A percentile compares a stretch with the other conserved stretches of the same genome.
These are phyloP conservation scores for Lemur catta DNA, from an alignment of 2,797 vertebrate species.

Conservation along the genomic window DNA sequence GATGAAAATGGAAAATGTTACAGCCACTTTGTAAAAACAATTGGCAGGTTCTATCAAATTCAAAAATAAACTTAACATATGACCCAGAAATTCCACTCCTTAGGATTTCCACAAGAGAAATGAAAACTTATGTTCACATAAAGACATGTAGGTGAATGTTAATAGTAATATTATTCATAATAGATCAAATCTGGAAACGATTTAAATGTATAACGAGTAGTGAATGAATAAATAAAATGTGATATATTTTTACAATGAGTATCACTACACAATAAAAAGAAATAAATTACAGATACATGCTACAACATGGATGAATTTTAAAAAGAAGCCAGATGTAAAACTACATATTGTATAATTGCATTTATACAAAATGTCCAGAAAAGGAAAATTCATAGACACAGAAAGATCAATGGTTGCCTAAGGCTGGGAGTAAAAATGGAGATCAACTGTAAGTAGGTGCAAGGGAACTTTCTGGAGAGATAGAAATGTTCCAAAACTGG, in stretches of 20 bases:
- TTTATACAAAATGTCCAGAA: neutral
- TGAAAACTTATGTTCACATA: neutral
- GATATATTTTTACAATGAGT: neutral
- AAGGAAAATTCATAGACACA: neutral
- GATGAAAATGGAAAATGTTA: neutral
- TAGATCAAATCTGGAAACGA: neutral
- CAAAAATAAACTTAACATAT: conserved; percentile 12
- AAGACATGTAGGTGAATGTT: neutral
- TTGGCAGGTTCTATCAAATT: neutral
- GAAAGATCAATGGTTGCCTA: neutral
- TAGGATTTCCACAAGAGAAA: neutral
- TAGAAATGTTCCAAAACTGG: neutral
- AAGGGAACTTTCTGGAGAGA: neutral
- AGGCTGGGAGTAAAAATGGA: neutral
- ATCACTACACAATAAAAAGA: neutral
- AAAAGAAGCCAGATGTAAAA: neutral
- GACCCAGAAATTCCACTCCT: neutral
- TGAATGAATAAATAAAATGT: neutral
- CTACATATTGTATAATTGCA: neutral
- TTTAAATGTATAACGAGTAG: neutral
- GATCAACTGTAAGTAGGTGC: neutral
- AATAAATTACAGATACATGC: neutral
- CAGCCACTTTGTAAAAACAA: neutral
- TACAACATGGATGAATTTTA: neutral
- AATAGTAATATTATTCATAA: neutral